Base-by-base conservation (phyloP, 2,888 invertebrate species). In the Lasioglossum vierecki region DNA sequence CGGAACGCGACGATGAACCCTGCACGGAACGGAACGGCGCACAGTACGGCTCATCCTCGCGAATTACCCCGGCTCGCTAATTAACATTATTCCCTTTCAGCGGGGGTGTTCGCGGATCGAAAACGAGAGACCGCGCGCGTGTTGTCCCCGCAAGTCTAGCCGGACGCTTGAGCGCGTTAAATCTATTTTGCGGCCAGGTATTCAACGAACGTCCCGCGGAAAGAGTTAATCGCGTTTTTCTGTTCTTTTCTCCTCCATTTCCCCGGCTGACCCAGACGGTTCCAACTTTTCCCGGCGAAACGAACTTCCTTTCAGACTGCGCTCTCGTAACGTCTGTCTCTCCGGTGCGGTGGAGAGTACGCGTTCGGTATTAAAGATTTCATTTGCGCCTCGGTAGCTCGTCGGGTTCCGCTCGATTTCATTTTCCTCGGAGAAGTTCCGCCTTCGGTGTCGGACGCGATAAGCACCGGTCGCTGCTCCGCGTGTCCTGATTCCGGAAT, bases 71-170 rank as follows among this genome's bases (percentile, higher is more conserved):
- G 46, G 18, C 39, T 66, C 79, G 82, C 85, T 86, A 86, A 86
- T 86, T 86, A 86, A 86, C 86, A 85, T 81, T 86, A 86, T 85
- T 85, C 79, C 76, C 74, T 63, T 86, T 86, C 68, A 66, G 4
- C 41, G 35, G 0, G 22, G 72, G n/a, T 63, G 39, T 35, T 73
- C 76, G 76, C 72, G 35, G 18, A 84, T 82, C 73, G 53, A 35
- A 22, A 53, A 63, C 22, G 30, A 63, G 57, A 30, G 63, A 30
- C 63, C 57, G n/a, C 2, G 6, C 72, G 53, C 35, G 71, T 49
- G 68, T 76, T 72, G 76, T 71, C 63, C 35, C 71, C 46, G 11
- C 22, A 39, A 68, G 68, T 68, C 68, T 68, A 68, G 68, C 39
- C 68, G 22, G 15, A 46, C 49, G 35, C 15, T 53, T 53, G 66